Evolutionary conservation across 1,140 invertebrate species (phyloP).

Genomic region (Drosophila nannoptera): DNA sequence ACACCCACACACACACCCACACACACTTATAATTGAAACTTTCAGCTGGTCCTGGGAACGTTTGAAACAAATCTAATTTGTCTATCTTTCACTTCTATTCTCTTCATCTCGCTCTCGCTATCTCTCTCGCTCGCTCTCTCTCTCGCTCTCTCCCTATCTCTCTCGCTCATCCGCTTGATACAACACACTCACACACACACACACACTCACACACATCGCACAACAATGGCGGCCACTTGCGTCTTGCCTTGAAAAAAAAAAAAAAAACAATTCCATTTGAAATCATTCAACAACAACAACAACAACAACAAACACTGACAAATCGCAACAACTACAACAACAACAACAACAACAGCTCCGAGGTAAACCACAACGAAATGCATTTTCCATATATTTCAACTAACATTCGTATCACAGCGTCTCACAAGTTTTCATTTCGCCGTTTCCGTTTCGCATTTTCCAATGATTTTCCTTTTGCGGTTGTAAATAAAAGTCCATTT

Average conservation of each 20-base stretch:
- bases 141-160: conserved; percentile 31
- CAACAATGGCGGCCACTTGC: conserved; percentile 43
- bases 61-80: conserved; percentile 79
- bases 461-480: conserved; percentile 9
- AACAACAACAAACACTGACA: conserved; percentile 49
- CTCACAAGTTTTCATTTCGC: conserved; percentile 47
- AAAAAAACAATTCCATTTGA: conserved; percentile 1
- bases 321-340: conserved; percentile 39
- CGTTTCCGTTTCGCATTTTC: conserved; percentile 33
- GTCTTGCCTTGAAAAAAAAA: conserved; percentile 33
- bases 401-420: conserved; percentile 41
- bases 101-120: conserved; percentile 35
- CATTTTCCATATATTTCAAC: conserved; percentile 57
- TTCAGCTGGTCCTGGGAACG: conserved; percentile 77
- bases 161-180: conserved; percentile 41
- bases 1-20: conserved; percentile 29
- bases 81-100: conserved; percentile 68
- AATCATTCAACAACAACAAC: conserved; percentile 36
- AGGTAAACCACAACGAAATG: conserved; percentile 76
- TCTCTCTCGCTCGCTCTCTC: neutral
- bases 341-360: conserved; percentile 66
- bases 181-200: conserved; percentile 30
- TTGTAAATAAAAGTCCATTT: conserved; percentile 22
- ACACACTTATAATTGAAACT: conserved; percentile 44
- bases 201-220: conserved; percentile 31